Evolutionary conservation across 2,888 invertebrate species (phyloP).

Genomic region (Napeogenes inachia): DNA sequence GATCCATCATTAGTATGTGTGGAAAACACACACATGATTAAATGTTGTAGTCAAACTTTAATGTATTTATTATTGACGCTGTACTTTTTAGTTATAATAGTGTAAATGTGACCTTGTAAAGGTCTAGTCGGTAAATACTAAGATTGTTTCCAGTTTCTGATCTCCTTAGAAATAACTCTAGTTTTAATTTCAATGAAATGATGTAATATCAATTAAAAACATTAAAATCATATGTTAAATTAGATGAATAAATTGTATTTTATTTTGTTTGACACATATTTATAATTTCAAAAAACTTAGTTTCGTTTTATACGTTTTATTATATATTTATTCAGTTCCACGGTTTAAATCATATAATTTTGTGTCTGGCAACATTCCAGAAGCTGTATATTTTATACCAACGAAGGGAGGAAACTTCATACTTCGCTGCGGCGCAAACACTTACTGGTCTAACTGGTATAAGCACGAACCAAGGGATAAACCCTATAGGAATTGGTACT

Average conservation of each 20-base stretch:
- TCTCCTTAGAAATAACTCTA: too few relatives aligned
- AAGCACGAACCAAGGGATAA: slow-evolving; percentile 27
- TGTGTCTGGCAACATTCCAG: slow-evolving; percentile 18
- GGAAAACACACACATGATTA: slow-evolving; percentile 39
- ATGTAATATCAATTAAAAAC: too few relatives aligned
- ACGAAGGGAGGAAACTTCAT: slow-evolving; percentile 37
- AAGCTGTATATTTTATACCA: slow-evolving; percentile 18
- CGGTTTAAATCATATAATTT: too few relatives aligned
- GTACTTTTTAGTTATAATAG: background rate
- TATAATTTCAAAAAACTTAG: too few relatives aligned
- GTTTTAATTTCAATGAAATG: too few relatives aligned
- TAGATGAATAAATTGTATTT: too few relatives aligned
- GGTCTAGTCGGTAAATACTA: too few relatives aligned
- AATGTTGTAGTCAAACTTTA: background rate
- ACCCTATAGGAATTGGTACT: slow-evolving; percentile 40
- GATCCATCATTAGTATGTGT: slow-evolving; percentile 28
- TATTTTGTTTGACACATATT: too few relatives aligned
- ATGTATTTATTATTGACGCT: background rate
- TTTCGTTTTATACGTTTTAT: too few relatives aligned
- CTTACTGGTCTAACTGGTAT: slow-evolving; percentile 41
- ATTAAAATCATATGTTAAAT: too few relatives aligned
- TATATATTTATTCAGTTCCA: background rate
- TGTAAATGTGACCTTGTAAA: too few relatives aligned
- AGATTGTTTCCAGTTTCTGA: too few relatives aligned
- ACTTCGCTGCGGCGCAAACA: slow-evolving; percentile 36